phyloP scores from a whole-genome alignment of 2,888 invertebrate species.

The Pachycephus smyrnensis region DNA sequence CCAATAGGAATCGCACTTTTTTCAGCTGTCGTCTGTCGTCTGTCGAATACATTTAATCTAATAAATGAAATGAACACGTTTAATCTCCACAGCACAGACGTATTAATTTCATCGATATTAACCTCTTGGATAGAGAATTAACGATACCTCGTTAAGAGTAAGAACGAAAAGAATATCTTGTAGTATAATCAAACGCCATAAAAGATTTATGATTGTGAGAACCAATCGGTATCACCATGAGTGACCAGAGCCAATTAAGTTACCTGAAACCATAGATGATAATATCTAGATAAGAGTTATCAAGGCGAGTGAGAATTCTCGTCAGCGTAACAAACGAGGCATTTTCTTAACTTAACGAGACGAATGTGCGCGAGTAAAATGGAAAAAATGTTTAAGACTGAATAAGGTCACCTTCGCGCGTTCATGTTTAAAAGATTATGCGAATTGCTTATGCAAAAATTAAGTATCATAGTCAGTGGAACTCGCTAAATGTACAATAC shows the following conservation, averaged over 20 bases:
- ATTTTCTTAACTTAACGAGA: neutral
- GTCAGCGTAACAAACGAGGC: neutral
- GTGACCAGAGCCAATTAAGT: neutral
- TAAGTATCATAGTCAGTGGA: neutral
- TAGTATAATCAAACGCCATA: neutral
- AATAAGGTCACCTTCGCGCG: neutral
- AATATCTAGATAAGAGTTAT: neutral
- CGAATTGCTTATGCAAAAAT: neutral
- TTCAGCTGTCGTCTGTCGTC: too few relatives aligned
- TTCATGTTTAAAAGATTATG: neutral
- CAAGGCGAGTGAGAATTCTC: neutral
- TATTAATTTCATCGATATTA: neutral
- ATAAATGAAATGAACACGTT: too few relatives aligned
- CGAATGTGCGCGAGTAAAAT: neutral
- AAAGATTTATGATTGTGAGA: neutral
- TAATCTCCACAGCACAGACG: neutral
- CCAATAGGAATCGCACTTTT: too few relatives aligned
- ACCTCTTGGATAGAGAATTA: too few relatives aligned
- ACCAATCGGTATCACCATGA: neutral
- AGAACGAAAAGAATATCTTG: neutral
- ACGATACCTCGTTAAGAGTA: neutral
- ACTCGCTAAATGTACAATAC: neutral
- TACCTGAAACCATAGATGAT: neutral
- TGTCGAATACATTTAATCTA: too few relatives aligned
- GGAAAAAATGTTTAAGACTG: neutral